These are phyloP conservation scores for Mustela lutreola DNA, from an alignment of 2,113 vertebrate species.

Conservation along the genomic window DNA sequence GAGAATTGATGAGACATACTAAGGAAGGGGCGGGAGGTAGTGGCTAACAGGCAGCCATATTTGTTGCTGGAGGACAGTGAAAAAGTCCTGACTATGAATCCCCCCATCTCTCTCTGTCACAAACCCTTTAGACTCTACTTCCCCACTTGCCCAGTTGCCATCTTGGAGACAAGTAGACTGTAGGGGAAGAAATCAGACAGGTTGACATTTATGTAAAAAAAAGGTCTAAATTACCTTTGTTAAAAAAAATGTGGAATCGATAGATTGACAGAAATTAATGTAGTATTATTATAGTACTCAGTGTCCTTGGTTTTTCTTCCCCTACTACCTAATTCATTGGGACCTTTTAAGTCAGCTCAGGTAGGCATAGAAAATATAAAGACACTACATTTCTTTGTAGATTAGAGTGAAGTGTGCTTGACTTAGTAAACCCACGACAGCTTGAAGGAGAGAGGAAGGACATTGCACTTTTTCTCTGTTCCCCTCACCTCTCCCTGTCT, in stretches of 20 bases:
- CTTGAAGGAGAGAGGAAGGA: background rate
- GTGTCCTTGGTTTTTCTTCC: background rate
- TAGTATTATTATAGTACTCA: background rate
- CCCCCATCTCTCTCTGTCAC: too few species aligned
- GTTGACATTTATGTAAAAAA: background rate
- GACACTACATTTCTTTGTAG: background rate
- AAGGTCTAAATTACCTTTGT: background rate
- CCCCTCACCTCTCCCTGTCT: background rate
- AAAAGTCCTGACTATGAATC: background rate
- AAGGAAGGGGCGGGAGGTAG: background rate
- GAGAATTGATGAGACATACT: background rate
- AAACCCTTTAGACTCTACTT: background rate
- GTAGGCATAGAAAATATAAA: background rate
- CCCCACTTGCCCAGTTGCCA: rapidly evolving
- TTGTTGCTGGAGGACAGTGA: too few species aligned
- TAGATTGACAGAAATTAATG: background rate
- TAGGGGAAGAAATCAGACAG: background rate
- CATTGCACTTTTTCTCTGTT: background rate
- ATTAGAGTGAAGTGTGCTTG: background rate
- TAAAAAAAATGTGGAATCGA: background rate
- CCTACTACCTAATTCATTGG: background rate
- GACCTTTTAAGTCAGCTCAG: background rate
- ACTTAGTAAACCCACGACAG: background rate
- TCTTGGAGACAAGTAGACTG: background rate
- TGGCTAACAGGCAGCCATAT: background rate